Conservation (phyloP, 1,140 invertebrate species). For the Neodiprion virginianus region DNA sequence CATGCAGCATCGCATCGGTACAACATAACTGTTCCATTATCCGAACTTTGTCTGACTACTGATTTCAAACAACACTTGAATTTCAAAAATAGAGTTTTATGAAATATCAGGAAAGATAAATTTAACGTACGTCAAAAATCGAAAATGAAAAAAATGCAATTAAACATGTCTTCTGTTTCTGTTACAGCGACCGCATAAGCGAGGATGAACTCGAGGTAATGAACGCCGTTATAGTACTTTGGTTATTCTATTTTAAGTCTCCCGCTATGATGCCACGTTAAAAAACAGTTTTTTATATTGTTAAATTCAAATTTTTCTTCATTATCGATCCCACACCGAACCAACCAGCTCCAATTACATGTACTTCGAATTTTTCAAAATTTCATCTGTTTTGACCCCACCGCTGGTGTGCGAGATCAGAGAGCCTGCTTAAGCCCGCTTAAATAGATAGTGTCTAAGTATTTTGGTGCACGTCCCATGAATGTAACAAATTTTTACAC, state of each 20-base stretch:
- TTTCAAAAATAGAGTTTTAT: no score
- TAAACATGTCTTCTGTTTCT: slow-evolving; percentile 21
- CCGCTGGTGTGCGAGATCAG: no score
- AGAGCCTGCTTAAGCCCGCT: background rate
- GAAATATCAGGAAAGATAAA: no score
- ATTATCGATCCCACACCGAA: background rate
- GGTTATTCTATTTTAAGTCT: background rate
- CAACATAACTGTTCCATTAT: no score
- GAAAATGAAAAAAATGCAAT: no score
- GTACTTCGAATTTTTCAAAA: no score
- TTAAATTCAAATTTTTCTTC: background rate
- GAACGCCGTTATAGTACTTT: background rate
- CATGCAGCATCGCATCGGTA: no score
- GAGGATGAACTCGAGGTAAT: slow-evolving; percentile 51
- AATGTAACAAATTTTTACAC: background rate
- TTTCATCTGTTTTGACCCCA: background rate
- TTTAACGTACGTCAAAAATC: no score
- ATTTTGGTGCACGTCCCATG: background rate
- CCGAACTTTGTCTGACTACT: no score
- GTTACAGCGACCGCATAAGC: slow-evolving; percentile 42
- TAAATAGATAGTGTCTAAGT: background rate
- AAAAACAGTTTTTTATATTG: slow-evolving; percentile 10
- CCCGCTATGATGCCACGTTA: background rate
- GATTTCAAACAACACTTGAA: no score
- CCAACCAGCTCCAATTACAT: no score